These are phyloP conservation scores for Acrocephalus scirpaceus DNA, from an alignment of 2,797 vertebrate species.

Conservation along the genomic window DNA sequence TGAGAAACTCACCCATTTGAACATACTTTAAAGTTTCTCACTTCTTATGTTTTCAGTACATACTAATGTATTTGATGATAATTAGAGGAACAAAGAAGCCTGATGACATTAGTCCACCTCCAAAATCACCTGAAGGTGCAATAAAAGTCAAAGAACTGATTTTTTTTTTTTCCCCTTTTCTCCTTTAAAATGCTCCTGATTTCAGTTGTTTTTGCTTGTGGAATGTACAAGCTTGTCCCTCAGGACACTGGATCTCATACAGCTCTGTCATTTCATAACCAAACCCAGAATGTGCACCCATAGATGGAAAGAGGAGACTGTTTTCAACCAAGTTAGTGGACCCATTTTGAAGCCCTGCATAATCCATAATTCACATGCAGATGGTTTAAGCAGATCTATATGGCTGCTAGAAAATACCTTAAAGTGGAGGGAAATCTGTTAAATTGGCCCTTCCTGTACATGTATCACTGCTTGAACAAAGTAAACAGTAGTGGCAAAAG, in stretches of 20 bases:
- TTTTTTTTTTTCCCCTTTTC: not conserved
- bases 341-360: not conserved
- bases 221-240: not conserved
- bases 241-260: not conserved
- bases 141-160: not conserved
- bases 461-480: not conserved
- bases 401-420: not conserved
- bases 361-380: not conserved
- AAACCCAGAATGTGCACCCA: not conserved
- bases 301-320: not conserved
- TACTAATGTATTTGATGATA: not conserved
- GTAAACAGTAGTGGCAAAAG: not conserved
- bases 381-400: not conserved
- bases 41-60: not conserved
- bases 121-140: not conserved
- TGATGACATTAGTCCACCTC: rapidly evolving
- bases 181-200: not conserved
- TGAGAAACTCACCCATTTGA: not conserved
- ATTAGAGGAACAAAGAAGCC: not conserved
- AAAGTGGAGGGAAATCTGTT: not conserved
- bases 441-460: not conserved
- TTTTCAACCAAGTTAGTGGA: not conserved
- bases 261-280: not conserved
- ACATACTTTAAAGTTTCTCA: not conserved
- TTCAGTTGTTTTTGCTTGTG: not conserved